phyloP scores from a whole-genome alignment of 2,113 vertebrate species.

The Rhinogobius similis region DNA sequence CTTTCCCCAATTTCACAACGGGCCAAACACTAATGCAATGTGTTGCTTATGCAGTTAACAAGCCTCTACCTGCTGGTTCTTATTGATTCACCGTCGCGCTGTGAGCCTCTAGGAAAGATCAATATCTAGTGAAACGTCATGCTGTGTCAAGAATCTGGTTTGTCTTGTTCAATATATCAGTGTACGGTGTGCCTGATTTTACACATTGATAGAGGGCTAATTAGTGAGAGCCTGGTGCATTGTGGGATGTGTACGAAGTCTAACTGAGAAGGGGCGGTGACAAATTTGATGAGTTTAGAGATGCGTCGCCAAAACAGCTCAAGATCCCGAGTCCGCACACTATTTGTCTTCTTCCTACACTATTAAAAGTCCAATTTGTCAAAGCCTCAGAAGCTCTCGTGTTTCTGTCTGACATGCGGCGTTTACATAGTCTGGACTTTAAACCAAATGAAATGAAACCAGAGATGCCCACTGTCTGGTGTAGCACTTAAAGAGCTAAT shows the following conservation, averaged over 20 bases:
- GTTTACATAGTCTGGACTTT: slow-evolving; percentile 31
- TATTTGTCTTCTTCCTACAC: slow-evolving; percentile 12
- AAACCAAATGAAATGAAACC: slow-evolving; percentile 35
- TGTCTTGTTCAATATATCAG: slow-evolving; percentile 27
- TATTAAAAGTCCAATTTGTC: slow-evolving; percentile 1
- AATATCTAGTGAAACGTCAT: slow-evolving; percentile 47
- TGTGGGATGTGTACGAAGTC: slow-evolving; percentile 50
- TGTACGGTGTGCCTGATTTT: slow-evolving; percentile 19
- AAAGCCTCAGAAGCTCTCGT: slow-evolving; percentile 13
- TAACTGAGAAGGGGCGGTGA: slow-evolving; percentile 21
- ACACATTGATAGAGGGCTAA: slow-evolving; percentile 16
- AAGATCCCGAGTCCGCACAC: slow-evolving; percentile 5
- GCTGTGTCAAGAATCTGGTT: slow-evolving; percentile 22
- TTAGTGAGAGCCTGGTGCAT: slow-evolving; percentile 37
- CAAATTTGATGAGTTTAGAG: slow-evolving; percentile 8
- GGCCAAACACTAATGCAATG: slow-evolving; percentile 22
- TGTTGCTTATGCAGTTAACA: slow-evolving; percentile 40
- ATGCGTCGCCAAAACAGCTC: slow-evolving; percentile 20
- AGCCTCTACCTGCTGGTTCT: slow-evolving; percentile 37
- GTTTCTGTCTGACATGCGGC: slow-evolving; percentile 37
- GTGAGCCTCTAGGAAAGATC: slow-evolving; percentile 50
- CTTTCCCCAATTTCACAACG: slow-evolving; percentile 33
- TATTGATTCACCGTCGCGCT: slow-evolving; percentile 41
- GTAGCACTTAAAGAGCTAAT: neutral
- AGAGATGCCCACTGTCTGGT: slow-evolving; percentile 10